A percentile compares a stretch with the other conserved stretches of the same genome.
Evolutionary conservation across 1,140 invertebrate genomes (phyloP).

Genomic region (Aphelinus certus): DNA sequence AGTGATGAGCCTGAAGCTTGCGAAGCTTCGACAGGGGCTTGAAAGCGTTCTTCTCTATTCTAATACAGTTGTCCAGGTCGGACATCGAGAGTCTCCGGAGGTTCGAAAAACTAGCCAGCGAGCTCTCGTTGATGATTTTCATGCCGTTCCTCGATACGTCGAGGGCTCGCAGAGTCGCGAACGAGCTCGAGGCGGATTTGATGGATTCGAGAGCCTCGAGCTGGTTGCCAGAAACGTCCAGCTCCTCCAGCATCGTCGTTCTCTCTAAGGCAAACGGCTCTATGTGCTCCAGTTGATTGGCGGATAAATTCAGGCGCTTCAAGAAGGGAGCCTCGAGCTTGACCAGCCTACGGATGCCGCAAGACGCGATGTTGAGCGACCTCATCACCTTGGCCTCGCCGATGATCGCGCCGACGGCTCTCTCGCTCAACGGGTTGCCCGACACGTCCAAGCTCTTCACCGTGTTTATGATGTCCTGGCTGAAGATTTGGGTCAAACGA

Average conservation of each 20-base stretch:
- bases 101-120: constrained; percentile 76
- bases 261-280: constrained; percentile 76
- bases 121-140: constrained; percentile 74
- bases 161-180: constrained; percentile 73
- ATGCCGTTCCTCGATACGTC: constrained; percentile 85
- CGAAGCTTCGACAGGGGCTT: constrained; percentile 75
- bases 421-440: constrained; percentile 81
- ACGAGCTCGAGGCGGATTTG: constrained; percentile 63
- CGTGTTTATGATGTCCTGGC: constrained; percentile 86
- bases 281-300: constrained; percentile 77
- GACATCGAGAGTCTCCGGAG: constrained; percentile 75
- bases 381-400: constrained; percentile 89
- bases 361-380: constrained; percentile 82
- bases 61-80: constrained; percentile 74
- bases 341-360: constrained; percentile 74
- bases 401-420: constrained; percentile 79
- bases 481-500: constrained; percentile 79
- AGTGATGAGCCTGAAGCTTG: constrained; percentile 76
- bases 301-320: constrained; percentile 81
- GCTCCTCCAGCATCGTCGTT: constrained; percentile 78
- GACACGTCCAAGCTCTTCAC: constrained; percentile 88
- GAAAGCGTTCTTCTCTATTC: constrained; percentile 87
- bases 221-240: constrained; percentile 83
- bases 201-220: constrained; percentile 69
- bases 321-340: constrained; percentile 89